These are phyloP conservation scores for Crotalus tigris DNA, from an alignment of 2,113 vertebrate genomes.

Conservation along the genomic window DNA sequence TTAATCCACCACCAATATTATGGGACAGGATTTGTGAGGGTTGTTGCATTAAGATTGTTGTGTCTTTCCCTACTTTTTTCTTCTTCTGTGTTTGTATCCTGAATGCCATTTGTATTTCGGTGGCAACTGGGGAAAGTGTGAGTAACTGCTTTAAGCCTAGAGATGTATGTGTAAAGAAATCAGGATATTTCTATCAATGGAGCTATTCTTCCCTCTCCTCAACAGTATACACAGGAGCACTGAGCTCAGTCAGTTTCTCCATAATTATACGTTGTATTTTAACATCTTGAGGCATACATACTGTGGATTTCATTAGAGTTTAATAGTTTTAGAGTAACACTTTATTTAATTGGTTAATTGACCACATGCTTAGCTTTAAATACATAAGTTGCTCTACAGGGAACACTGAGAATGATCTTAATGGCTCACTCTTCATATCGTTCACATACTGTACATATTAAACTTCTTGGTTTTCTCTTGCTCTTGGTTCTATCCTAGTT, in stretches of 20 bases:
- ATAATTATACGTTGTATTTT: neutral
- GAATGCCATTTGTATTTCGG: neutral
- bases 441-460: neutral
- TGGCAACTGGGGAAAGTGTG: neutral
- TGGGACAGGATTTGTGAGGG: neutral
- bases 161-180: no score
- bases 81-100: neutral
- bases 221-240: neutral
- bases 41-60: neutral
- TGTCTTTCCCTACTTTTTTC: neutral
- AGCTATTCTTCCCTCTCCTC: neutral
- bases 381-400: conserved; percentile 5
- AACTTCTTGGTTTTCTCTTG: neutral
- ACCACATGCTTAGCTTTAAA: conserved; percentile 18
- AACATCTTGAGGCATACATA: neutral
- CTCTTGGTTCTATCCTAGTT: neutral
- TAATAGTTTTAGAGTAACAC: conserved; percentile 12
- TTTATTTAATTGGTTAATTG: conserved; percentile 27
- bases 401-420: neutral
- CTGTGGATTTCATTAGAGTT: conserved; percentile 8
- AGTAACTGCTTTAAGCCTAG: neutral
- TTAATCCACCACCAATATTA: neutral
- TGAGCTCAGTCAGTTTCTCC: neutral
- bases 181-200: neutral
- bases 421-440: neutral